phyloP scores from a whole-genome alignment of 2,113 vertebrate species.

The Charadrius vociferus region DNA sequence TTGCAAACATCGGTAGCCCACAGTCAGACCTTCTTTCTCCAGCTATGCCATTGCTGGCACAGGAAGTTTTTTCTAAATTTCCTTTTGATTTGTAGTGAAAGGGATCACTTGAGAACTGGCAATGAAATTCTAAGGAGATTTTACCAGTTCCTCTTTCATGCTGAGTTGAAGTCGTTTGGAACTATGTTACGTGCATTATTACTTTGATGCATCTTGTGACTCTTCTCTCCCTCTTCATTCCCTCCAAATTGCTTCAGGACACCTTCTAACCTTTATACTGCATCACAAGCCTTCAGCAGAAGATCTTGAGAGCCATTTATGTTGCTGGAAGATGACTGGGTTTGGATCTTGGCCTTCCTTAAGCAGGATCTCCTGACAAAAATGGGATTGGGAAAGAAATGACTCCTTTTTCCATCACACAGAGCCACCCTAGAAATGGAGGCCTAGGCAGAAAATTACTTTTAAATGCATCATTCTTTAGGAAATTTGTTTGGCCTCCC shows the following conservation, averaged over 20 bases:
- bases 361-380: constrained; percentile 64
- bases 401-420: constrained; percentile 49
- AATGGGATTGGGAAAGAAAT: constrained; percentile 64
- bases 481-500: neutral
- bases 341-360: constrained; percentile 68
- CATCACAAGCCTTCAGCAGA: constrained; percentile 62
- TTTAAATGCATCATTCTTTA: neutral
- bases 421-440: constrained; percentile 37
- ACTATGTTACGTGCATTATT: constrained; percentile 31
- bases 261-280: constrained; percentile 64
- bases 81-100: constrained; percentile 19
- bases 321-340: constrained; percentile 68
- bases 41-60: neutral
- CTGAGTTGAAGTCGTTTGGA: constrained; percentile 62
- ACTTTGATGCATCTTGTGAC: constrained; percentile 57
- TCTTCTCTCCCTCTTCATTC: constrained; percentile 66
- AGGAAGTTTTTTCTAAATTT: constrained; percentile 2
- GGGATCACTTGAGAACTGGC: constrained; percentile 5
- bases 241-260: constrained; percentile 67
- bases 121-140: constrained; percentile 12
- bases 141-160: constrained; percentile 22
- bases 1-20: neutral
- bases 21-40: constrained; percentile 15
- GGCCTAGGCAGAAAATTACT: constrained; percentile 47
- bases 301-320: constrained; percentile 57